phyloP scores from a whole-genome alignment of 2,113 vertebrate species.

The Cynoglossus semilaevis region DNA sequence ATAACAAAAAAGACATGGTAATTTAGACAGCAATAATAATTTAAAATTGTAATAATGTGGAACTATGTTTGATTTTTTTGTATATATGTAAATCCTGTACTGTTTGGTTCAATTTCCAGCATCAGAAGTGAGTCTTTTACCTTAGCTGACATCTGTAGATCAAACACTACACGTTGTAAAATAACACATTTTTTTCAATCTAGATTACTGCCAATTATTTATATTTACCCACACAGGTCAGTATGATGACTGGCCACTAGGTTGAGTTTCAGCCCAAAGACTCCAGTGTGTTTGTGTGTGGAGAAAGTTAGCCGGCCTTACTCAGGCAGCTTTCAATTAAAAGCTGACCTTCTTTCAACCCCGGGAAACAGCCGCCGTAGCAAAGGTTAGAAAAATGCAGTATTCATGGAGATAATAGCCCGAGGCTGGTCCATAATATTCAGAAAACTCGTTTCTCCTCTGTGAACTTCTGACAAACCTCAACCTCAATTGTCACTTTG shows the following conservation, averaged over 20 bases:
- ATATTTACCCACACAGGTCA: no score
- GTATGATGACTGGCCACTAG: not conserved
- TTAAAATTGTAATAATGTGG: no score
- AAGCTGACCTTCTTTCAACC: constrained; percentile 24
- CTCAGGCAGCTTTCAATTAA: constrained; percentile 1
- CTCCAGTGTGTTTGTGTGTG: not conserved
- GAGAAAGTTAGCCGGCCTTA: not conserved
- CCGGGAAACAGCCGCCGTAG: constrained; percentile 7
- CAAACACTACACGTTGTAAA: no score
- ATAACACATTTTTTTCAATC: no score
- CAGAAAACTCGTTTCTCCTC: constrained; percentile 20
- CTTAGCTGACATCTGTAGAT: no score
- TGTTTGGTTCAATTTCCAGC: no score
- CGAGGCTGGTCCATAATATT: constrained; percentile 32
- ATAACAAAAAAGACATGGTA: no score
- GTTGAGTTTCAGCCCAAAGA: not conserved
- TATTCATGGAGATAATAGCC: constrained; percentile 41
- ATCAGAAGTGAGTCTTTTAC: no score
- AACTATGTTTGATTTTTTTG: no score
- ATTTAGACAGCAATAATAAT: no score
- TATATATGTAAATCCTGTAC: no score
- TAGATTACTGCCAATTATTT: no score
- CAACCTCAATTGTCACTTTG: constrained; percentile 20
- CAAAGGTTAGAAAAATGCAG: constrained; percentile 40
- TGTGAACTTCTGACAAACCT: constrained; percentile 9